These are phyloP conservation scores for Musca domestica DNA, from an alignment of 1,140 invertebrate genomes.

Conservation along the genomic window DNA sequence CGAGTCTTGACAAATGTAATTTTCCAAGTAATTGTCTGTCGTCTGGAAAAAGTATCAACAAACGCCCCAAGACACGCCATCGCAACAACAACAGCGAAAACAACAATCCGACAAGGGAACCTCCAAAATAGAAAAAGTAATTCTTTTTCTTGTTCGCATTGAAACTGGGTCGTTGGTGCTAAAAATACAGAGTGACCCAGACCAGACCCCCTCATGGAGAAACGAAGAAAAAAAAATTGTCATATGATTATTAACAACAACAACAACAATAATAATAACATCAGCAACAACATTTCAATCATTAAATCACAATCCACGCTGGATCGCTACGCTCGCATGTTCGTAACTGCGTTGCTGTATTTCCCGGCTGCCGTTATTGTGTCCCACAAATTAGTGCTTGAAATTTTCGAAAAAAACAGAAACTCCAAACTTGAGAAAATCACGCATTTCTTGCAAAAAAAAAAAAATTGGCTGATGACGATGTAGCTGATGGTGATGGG, in stretches of 20 bases:
- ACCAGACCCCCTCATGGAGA: neutral
- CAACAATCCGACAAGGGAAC: too few species aligned
- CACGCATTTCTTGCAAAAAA: slow-evolving; percentile 1
- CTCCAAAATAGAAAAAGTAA: too few species aligned
- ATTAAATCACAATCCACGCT: slow-evolving; percentile 3
- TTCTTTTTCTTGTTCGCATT: neutral
- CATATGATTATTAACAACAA: slow-evolving; percentile 7
- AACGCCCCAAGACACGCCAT: slow-evolving; percentile 18
- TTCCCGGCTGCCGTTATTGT: neutral
- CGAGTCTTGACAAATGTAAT: too few species aligned
- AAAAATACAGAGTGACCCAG: neutral
- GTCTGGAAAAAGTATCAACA: neutral
- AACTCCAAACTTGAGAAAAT: slow-evolving; percentile 9
- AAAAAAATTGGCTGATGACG: neutral
- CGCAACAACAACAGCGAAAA: too few species aligned
- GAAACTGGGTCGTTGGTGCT: neutral
- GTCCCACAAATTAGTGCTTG: neutral
- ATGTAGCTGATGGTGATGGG: neutral
- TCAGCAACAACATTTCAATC: slow-evolving; percentile 9
- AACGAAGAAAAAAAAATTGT: slow-evolving; percentile 9
- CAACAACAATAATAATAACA: too few species aligned
- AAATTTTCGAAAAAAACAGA: neutral
- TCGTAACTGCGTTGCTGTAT: too few species aligned
- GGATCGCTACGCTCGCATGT: too few species aligned
- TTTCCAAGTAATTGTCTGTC: slow-evolving; percentile 11